Evolutionary conservation across 2,888 invertebrate species (phyloP).

Genomic region (Phanerotoma sp.): DNA sequence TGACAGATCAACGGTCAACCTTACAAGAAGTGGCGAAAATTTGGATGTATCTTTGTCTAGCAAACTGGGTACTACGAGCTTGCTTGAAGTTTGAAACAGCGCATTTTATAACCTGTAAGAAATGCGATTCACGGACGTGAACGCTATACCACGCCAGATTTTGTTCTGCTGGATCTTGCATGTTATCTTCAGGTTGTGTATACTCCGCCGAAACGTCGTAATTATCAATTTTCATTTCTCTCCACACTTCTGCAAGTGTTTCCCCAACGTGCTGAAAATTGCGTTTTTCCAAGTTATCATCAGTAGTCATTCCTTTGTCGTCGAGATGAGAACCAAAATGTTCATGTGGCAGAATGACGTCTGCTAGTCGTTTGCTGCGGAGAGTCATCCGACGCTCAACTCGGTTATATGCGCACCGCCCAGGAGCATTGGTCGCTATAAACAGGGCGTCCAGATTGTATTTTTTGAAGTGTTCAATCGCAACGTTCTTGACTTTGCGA

Average conservation of each 20-base stretch:
- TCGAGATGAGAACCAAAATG: constrained; percentile 44
- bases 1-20: background rate
- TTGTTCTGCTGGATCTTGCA: background rate
- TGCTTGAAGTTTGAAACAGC: constrained; percentile 1
- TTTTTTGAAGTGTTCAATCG: too few species aligned
- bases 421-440: too few species aligned
- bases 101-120: constrained; percentile 35
- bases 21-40: constrained; percentile 16
- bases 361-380: too few species aligned
- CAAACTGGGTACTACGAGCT: background rate
- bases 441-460: too few species aligned
- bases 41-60: constrained; percentile 3
- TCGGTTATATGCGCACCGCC: too few species aligned
- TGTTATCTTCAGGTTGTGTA: constrained; percentile 8
- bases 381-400: too few species aligned
- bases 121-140: too few species aligned
- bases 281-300: constrained; percentile 43
- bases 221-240: constrained; percentile 39
- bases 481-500: too few species aligned
- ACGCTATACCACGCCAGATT: constrained; percentile 22
- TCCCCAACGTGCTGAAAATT: constrained; percentile 49
- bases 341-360: too few species aligned
- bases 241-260: constrained; percentile 47
- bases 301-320: constrained; percentile 37
- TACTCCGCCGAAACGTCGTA: constrained; percentile 31